Conservation (phyloP, 30 jellyfish, hydroid and myxozoan species). For the Mastigias papua region DNA sequence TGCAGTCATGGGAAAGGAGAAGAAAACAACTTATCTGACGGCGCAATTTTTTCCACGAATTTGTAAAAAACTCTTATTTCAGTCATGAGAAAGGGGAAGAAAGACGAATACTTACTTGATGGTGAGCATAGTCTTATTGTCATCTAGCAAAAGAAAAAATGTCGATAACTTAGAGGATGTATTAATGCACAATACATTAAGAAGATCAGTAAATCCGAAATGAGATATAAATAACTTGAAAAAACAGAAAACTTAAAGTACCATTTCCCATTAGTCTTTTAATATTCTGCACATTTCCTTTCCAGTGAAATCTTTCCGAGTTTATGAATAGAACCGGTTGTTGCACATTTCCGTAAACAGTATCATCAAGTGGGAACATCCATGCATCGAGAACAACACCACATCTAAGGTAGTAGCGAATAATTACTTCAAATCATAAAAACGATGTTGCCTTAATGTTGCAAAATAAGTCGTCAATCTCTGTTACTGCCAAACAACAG, state of each 20-base stretch:
- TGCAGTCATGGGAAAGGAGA: no score
- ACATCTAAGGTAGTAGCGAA: conserved; percentile 42
- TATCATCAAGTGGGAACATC: conserved; percentile 80
- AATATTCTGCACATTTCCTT: conserved; percentile 34
- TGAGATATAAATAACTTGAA: neutral
- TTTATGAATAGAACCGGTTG: conserved; percentile 73
- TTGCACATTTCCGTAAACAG: conserved; percentile 55
- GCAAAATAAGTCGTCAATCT: no score
- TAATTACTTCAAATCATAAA: no score
- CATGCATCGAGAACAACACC: conserved; percentile 86
- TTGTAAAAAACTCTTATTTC: neutral
- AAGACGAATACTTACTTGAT: conserved; percentile 14
- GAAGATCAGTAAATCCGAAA: no score
- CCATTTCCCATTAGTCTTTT: conserved; percentile 50
- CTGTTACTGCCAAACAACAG: no score
- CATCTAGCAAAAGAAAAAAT: conserved; percentile 14
- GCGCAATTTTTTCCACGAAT: no score
- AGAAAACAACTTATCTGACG: no score
- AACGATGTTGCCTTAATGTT: no score
- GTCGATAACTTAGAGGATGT: no score
- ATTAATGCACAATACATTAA: no score
- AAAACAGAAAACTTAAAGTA: neutral
- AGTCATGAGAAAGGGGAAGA: neutral
- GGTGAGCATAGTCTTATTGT: conserved; percentile 51
- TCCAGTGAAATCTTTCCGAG: conserved; percentile 90